Evolutionary conservation across 2,888 invertebrate genomes (phyloP).

Genomic region (Acleris emargana): DNA sequence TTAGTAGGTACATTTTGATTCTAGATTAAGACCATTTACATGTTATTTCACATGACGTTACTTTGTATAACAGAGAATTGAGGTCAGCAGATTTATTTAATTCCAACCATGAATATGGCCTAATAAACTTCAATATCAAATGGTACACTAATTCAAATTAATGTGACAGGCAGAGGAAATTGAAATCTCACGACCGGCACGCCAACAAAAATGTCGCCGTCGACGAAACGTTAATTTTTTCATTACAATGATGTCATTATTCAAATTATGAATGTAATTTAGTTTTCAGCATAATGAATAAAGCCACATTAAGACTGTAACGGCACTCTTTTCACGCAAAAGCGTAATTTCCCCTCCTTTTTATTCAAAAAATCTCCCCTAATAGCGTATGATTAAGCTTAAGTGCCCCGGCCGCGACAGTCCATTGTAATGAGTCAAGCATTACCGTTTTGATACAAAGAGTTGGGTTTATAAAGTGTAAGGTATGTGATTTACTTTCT

Average conservation of each 20-base stretch:
- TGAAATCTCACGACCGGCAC: not conserved
- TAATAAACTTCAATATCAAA: not conserved
- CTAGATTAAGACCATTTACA: too few species aligned
- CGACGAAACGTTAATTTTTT: conserved; percentile 18
- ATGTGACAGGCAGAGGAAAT: not conserved
- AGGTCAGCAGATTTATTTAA: too few species aligned
- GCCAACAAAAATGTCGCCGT: conserved; percentile 1
- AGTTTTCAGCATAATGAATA: conserved; percentile 50
- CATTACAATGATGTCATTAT: conserved; percentile 34
- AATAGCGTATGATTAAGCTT: conserved; percentile 61
- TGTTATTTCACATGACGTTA: too few species aligned
- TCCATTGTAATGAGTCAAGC: conserved; percentile 40
- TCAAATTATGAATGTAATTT: conserved; percentile 44
- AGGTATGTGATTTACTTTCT: conserved; percentile 22
- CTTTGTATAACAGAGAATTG: too few species aligned
- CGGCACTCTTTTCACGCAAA: conserved; percentile 53
- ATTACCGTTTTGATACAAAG: conserved; percentile 34
- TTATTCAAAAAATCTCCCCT: conserved; percentile 55
- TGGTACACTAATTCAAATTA: not conserved
- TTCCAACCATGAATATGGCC: too few species aligned
- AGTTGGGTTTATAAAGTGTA: conserved; percentile 32
- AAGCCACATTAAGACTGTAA: conserved; percentile 51
- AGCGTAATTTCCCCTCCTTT: conserved; percentile 53
- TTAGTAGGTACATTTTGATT: too few species aligned
- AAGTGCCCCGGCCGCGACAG: conserved; percentile 52